Conservation (phyloP, 2,797 vertebrate species). For the Danio kyathit region DNA sequence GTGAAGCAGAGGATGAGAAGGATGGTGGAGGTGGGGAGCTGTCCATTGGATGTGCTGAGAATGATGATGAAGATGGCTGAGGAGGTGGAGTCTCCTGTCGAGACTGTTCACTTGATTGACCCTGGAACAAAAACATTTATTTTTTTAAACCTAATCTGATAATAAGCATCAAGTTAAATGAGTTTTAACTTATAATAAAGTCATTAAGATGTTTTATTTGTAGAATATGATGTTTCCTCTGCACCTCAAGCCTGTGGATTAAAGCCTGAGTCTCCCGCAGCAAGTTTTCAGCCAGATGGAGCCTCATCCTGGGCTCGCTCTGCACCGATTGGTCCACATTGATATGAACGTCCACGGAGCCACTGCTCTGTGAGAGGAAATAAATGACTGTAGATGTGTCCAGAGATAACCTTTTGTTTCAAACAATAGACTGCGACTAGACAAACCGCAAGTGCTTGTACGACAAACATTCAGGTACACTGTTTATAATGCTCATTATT, state of each 20-base stretch:
- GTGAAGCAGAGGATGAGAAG: conserved; percentile 73
- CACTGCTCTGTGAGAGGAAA: conserved; percentile 76
- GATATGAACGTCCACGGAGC: conserved; percentile 92
- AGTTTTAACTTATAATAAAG: background rate
- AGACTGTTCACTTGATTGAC: conserved; percentile 67
- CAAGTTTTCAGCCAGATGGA: conserved; percentile 90
- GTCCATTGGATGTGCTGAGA: conserved; percentile 79
- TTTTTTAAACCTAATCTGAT: background rate
- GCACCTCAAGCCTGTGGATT: conserved; percentile 88
- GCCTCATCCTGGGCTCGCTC: conserved; percentile 89
- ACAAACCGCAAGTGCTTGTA: conserved; percentile 1
- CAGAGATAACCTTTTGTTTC: conserved; percentile 17
- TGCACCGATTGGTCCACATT: conserved; percentile 88
- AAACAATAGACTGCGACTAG: background rate
- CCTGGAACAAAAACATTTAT: conserved; percentile 64
- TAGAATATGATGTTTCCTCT: background rate
- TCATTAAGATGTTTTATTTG: conserved; percentile 1
- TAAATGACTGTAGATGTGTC: conserved; percentile 13
- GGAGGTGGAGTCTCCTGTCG: conserved; percentile 67
- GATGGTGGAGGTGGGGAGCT: conserved; percentile 74
- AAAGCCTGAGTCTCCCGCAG: conserved; percentile 87
- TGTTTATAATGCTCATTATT: background rate
- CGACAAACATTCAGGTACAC: background rate
- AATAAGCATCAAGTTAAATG: background rate
- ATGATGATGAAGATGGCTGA: conserved; percentile 65